phyloP scores from a whole-genome alignment of 1,140 invertebrate species.

The Aethina tumida region DNA sequence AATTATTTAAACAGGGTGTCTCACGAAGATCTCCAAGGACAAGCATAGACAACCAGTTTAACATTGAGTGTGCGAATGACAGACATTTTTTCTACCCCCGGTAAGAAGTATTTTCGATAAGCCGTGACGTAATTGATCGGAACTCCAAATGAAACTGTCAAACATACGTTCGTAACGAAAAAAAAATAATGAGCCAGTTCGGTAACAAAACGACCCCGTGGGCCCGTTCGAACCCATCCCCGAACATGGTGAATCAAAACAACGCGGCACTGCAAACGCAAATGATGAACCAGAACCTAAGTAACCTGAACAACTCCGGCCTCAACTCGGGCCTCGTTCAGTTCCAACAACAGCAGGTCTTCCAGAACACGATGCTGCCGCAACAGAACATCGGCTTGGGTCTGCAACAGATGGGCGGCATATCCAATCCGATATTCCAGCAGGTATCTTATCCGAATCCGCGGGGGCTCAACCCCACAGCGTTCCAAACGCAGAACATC shows the following conservation, averaged over 20 bases:
- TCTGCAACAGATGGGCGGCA: slow-evolving; percentile 31
- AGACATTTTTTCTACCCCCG: too few relatives aligned
- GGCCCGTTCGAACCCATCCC: slow-evolving; percentile 38
- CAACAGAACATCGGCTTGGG: slow-evolving; percentile 35
- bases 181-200: too few relatives aligned
- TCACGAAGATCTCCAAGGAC: too few relatives aligned
- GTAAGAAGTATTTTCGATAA: too few relatives aligned
- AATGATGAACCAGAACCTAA: slow-evolving; percentile 44
- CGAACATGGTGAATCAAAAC: slow-evolving; percentile 35
- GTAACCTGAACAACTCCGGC: slow-evolving; percentile 42
- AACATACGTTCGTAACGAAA: too few relatives aligned
- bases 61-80: too few relatives aligned
- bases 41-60: too few relatives aligned
- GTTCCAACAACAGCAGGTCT: slow-evolving; percentile 50
- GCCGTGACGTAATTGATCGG: too few relatives aligned
- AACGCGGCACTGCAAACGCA: slow-evolving; percentile 44
- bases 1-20: too few relatives aligned
- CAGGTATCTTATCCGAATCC: slow-evolving; percentile 60
- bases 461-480: slow-evolving; percentile 55
- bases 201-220: slow-evolving; percentile 48
- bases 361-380: slow-evolving; percentile 45
- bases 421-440: slow-evolving; percentile 47
- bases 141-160: too few relatives aligned
- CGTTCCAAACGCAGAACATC: slow-evolving; percentile 44
- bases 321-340: slow-evolving; percentile 47